phyloP scores from a whole-genome alignment of 1,140 invertebrate species.

The Brachionus asplanchnoidis region DNA sequence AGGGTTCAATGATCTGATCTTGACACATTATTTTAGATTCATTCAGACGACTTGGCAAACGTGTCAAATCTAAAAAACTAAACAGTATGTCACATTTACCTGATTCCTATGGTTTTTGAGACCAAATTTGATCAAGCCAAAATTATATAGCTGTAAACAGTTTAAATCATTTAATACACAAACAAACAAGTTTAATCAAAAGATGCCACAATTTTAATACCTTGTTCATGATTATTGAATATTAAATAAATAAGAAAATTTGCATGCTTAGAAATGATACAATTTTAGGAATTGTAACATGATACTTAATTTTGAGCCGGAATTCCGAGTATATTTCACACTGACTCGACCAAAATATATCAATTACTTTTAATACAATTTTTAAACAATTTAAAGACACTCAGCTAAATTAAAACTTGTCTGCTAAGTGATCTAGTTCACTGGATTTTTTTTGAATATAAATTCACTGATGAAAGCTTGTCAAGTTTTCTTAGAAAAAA shows the following conservation, averaged over 20 bases:
- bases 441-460: neutral
- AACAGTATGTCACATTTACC: neutral
- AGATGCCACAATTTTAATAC: neutral
- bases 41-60: neutral
- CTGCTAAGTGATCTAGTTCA: neutral
- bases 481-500: neutral
- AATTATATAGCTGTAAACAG: neutral
- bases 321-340: neutral
- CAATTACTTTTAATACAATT: neutral
- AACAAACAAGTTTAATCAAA: neutral
- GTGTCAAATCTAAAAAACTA: neutral
- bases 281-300: neutral
- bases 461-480: neutral
- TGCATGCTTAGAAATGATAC: neutral
- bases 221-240: neutral
- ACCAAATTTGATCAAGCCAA: neutral
- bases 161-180: neutral
- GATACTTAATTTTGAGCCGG: neutral
- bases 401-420: neutral
- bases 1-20: neutral
- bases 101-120: neutral
- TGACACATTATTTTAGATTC: neutral
- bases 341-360: neutral
- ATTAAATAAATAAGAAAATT: neutral
- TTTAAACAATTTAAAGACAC: neutral